Conservation (phyloP, 2,797 vertebrate genomes). For the Mareca strepera region DNA sequence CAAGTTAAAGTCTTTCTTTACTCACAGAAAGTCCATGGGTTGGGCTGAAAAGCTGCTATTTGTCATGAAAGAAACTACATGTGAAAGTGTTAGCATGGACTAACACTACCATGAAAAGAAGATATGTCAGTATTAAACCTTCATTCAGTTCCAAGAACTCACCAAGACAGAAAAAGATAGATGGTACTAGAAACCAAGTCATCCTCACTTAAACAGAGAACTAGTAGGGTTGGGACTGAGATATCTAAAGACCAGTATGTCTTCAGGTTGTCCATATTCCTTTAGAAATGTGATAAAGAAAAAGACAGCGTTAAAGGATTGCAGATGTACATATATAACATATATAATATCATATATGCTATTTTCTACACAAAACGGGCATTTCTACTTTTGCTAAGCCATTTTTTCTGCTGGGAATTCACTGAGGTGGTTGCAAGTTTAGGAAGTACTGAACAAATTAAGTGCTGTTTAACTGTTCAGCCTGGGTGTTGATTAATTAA, state of each 20-base stretch:
- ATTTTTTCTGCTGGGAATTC: neutral
- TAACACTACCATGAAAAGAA: neutral
- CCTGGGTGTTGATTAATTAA: neutral
- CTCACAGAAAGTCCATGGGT: neutral
- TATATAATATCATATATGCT: neutral
- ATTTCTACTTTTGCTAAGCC: neutral
- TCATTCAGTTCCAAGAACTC: neutral
- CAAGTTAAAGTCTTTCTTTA: neutral
- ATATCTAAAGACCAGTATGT: neutral
- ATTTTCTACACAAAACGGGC: neutral
- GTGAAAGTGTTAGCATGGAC: neutral
- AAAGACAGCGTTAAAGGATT: neutral
- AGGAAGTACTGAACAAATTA: neutral
- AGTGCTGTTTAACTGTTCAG: neutral
- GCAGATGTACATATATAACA: too few relatives aligned
- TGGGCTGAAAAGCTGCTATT: neutral
- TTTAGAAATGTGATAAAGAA: neutral
- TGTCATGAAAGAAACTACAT: neutral
- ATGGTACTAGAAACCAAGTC: neutral
- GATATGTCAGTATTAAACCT: neutral
- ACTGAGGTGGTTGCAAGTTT: neutral
- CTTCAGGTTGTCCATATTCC: neutral
- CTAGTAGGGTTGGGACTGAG: neutral
- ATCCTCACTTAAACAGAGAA: neutral
- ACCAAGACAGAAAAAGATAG: neutral